A percentile compares a stretch with the other conserved stretches of the same genome.
Conservation (phyloP, 2,888 invertebrate genomes). For the Ophion costatus region DNA sequence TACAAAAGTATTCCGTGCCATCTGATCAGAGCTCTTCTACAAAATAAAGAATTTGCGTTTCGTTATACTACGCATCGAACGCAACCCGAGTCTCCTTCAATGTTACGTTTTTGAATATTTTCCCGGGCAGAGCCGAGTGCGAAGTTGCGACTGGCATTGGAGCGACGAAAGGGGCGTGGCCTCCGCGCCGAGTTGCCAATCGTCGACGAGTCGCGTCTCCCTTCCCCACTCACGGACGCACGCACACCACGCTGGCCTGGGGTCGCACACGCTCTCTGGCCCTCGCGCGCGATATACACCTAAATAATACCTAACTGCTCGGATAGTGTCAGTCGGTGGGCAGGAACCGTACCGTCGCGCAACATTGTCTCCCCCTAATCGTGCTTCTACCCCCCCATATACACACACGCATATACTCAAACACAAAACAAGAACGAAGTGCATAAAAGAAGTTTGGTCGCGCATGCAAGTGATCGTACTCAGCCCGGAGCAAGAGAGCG, state of each 20-base stretch:
- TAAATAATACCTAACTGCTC: constrained; percentile 43
- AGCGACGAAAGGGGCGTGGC: constrained; percentile 18
- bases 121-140: constrained; percentile 3
- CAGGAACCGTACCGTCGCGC: constrained; percentile 67
- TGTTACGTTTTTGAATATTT: background rate
- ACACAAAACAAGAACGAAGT: constrained; percentile 28
- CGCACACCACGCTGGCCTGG: constrained; percentile 15
- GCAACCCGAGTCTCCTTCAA: background rate
- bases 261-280: constrained; percentile 44
- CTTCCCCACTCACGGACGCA: background rate
- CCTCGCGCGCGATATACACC: constrained; percentile 36
- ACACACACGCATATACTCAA: constrained; percentile 26
- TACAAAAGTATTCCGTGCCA: no score
- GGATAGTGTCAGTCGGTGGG: constrained; percentile 69
- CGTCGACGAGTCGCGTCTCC: background rate
- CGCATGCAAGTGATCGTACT: constrained; percentile 28
- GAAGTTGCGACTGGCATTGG: background rate
- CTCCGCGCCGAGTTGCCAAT: constrained; percentile 19
- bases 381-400: constrained; percentile 41
- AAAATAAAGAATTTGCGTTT: background rate
- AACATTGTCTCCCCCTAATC: constrained; percentile 45
- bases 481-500: constrained; percentile 11
- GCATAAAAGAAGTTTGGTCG: constrained; percentile 42
- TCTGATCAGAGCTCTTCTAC: no score
- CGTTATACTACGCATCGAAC: background rate